phyloP scores from a whole-genome alignment of 2,888 invertebrate species.

The Thyatira batis region DNA sequence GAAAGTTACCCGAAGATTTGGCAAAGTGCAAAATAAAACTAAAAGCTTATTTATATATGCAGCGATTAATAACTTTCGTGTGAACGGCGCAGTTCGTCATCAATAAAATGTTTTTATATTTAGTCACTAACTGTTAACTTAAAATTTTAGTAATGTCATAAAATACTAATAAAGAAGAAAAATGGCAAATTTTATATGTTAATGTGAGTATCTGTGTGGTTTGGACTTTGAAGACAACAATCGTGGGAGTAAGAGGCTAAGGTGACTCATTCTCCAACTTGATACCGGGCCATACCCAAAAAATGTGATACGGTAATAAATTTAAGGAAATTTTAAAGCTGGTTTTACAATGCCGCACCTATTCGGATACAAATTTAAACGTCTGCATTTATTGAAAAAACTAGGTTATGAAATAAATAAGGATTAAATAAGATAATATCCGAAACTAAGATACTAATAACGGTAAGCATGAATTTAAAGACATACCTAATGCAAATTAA shows the following conservation, averaged over 20 bases:
- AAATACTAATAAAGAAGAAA: slow-evolving; percentile 25
- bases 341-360: slow-evolving; percentile 33
- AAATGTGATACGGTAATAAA: slow-evolving; percentile 47
- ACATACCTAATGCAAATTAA: neutral
- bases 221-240: slow-evolving; percentile 31
- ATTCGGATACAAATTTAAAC: neutral
- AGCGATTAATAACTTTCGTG: neutral
- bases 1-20: neutral
- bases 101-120: slow-evolving; percentile 1
- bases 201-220: slow-evolving; percentile 40
- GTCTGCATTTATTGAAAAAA: neutral
- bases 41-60: neutral
- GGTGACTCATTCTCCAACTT: slow-evolving; percentile 59
- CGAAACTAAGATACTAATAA: neutral
- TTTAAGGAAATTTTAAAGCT: slow-evolving; percentile 46
- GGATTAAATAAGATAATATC: neutral
- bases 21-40: neutral
- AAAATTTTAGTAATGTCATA: slow-evolving; percentile 30
- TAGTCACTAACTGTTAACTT: slow-evolving; percentile 31
- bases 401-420: neutral
- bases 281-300: slow-evolving; percentile 54
- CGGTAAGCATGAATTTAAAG: neutral
- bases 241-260: slow-evolving; percentile 49
- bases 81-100: neutral
- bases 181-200: slow-evolving; percentile 47